These are phyloP conservation scores for Stratiomys singularior DNA, from an alignment of 2,888 invertebrate species.

Conservation along the genomic window DNA sequence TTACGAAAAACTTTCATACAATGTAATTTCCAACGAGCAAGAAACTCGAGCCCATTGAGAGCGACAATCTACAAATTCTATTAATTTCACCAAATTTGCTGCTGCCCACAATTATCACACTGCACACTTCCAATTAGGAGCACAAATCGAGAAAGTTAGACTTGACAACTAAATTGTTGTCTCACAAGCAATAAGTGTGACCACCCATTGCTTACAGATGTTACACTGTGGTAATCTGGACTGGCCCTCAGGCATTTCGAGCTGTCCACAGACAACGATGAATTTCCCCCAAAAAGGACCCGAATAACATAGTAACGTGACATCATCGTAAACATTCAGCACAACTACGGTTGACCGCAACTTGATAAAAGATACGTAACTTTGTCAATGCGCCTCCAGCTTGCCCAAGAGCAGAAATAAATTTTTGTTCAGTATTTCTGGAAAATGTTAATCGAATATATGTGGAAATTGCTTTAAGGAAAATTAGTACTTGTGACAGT, in stretches of 20 bases:
- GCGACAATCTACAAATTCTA: too few relatives aligned
- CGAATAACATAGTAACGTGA: neutral
- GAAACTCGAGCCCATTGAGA: too few relatives aligned
- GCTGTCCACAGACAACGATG: neutral
- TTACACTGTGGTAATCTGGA: constrained; percentile 6
- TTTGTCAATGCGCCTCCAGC: constrained; percentile 18
- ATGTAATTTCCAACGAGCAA: too few relatives aligned
- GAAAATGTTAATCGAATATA: too few relatives aligned
- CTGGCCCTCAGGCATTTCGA: constrained; percentile 2
- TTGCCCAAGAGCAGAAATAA: too few relatives aligned
- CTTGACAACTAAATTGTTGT: constrained; percentile 28
- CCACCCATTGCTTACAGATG: constrained; percentile 37
- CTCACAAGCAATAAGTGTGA: constrained; percentile 26
- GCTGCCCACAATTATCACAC: too few relatives aligned
- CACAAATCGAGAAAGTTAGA: constrained; percentile 37
- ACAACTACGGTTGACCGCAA: constrained; percentile 39
- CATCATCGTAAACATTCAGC: constrained; percentile 34
- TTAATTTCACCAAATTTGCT: too few relatives aligned
- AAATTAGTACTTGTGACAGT: too few relatives aligned
- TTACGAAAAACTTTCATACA: too few relatives aligned
- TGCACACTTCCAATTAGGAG: constrained; percentile 26
- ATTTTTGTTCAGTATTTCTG: too few relatives aligned
- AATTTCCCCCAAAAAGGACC: neutral
- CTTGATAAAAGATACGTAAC: constrained; percentile 28
- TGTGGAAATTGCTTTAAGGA: too few relatives aligned